Evolutionary conservation across 2,113 vertebrate species (phyloP), one percentile per base, ranked within the genome.

Genomic region (Larimichthys crocea): DNA sequence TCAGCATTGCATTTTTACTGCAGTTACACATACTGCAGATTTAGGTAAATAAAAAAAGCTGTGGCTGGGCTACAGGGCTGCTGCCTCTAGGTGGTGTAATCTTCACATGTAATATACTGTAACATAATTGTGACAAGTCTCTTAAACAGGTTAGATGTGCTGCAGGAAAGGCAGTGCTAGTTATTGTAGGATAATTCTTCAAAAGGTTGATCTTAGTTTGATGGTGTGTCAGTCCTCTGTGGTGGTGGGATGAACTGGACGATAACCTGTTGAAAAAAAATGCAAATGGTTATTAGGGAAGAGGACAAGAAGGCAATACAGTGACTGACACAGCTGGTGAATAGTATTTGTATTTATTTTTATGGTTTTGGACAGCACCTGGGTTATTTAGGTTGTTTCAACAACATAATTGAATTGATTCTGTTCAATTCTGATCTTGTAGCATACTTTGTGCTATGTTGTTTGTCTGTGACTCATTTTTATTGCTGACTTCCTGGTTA

Each of bases 191-290:
- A 20, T 2, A 46, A 44, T 5, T 8, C 46, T 20, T 31, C 1
- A 53, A n/a, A 56, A 55, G 14, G 49, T 15, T 59, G 59, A 15
- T 75, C 49, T 86, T 56, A 88, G 55, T 70, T 55, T 26, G 73
- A n/a, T 6, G 69, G 19, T 5, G 77, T 35, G 44, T 61, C 79
- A 8, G 4, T 74, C 78, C 4, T 74, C 78, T 2, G 53, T 11
- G 81, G 73, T 19, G 44, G 2, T 1, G n/a, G 61, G 63, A 88
- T 62, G 24, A 63, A 67, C 64, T 88, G 90, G 65, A 92, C 1
- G 61, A 91, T 61, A 24, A 93, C 14, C 93, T 94, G 88, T 61
- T 26, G 69, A 50, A 52, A n/a, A n/a, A 40, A 91, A 7, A 78
- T 3, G 10, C 14, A 74, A 31, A 24, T 17, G 12, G 40, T 69